phyloP scores from a whole-genome alignment of 2,797 vertebrate species.

The Scolopax bukidnonensis region DNA sequence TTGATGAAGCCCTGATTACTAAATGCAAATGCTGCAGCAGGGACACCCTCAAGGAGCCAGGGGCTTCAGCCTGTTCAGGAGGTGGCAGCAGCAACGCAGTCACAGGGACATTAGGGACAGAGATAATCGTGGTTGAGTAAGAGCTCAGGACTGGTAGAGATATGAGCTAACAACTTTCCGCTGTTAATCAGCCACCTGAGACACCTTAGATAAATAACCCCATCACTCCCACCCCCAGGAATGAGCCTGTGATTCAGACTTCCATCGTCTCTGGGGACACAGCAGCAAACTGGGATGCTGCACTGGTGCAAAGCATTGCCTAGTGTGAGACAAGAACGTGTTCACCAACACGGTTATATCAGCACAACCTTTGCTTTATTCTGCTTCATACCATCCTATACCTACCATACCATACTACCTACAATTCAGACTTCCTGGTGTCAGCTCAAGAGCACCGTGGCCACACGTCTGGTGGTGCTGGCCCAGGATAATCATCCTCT shows the following conservation, averaged over 20 bases:
- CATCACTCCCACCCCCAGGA: fast-evolving
- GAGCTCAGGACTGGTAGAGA: background rate
- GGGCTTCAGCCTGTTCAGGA: background rate
- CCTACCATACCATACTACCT: too few relatives aligned
- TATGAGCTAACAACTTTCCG: background rate
- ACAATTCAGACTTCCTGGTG: background rate
- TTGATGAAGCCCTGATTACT: background rate
- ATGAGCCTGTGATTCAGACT: background rate
- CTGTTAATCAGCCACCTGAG: background rate
- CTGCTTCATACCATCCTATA: background rate
- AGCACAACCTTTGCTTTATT: background rate
- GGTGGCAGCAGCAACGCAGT: background rate
- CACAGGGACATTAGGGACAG: background rate
- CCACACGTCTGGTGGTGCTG: background rate
- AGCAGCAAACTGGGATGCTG: background rate
- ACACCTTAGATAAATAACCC: background rate
- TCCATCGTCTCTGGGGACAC: background rate
- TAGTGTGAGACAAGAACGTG: fast-evolving
- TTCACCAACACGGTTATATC: background rate
- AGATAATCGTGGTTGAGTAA: background rate
- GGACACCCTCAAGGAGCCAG: background rate
- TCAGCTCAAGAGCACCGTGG: background rate
- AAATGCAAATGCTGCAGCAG: background rate
- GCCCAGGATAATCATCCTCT: background rate
- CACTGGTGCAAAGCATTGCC: background rate